A percentile compares a stretch with the other conserved stretches of the same genome.
These are phyloP conservation scores for Carterocephalus palaemon DNA, from an alignment of 2,888 invertebrate genomes.

Conservation along the genomic window DNA sequence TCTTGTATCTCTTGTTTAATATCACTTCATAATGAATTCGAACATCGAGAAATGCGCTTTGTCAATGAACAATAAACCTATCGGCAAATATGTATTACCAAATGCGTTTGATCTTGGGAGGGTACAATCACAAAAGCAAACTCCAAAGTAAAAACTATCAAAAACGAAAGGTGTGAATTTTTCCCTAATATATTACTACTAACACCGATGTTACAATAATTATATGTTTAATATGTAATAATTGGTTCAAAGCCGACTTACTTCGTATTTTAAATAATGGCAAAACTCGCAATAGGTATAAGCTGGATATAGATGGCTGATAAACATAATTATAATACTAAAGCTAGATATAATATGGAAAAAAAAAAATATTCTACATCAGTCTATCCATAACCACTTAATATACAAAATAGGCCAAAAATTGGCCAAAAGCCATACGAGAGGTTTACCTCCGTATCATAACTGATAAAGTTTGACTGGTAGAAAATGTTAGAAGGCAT, in stretches of 20 bases:
- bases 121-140: constrained; percentile 2
- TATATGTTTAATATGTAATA: constrained; percentile 20
- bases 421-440: constrained; percentile 32
- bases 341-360: constrained; percentile 27
- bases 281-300: no score
- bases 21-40: no score
- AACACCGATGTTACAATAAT: constrained; percentile 21
- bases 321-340: constrained; percentile 20
- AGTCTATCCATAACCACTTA: constrained; percentile 56
- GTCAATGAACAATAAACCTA: no score
- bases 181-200: constrained; percentile 18
- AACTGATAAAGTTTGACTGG: no score
- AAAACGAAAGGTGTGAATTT: constrained; percentile 13
- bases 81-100: no score
- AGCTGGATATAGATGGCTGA: constrained; percentile 16
- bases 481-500: no score
- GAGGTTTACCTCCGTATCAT: constrained; percentile 26
- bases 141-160: not conserved
- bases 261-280: constrained; percentile 16
- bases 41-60: no score
- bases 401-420: constrained; percentile 55
- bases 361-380: constrained; percentile 40
- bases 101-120: no score
- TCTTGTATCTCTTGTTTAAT: no score
- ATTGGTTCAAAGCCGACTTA: constrained; percentile 24